A percentile compares a stretch with the other conserved stretches of the same genome.
Evolutionary conservation across 2,888 invertebrate genomes (phyloP).

Genomic region (Drosophila yooni): DNA sequence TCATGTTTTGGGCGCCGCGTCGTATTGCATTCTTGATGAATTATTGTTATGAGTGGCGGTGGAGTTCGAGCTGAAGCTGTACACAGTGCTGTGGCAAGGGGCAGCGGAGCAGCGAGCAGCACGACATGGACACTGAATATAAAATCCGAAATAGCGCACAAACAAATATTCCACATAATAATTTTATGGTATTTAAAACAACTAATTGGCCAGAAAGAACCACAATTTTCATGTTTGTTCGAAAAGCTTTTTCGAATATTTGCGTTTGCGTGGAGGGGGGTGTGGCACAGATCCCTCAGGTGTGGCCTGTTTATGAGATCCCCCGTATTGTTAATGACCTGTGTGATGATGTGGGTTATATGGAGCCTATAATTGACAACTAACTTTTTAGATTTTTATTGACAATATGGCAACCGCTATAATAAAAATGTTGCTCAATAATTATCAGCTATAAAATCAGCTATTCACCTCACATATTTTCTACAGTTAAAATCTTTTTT

Average conservation of each 20-base stretch:
- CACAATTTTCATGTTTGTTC: slow-evolving; percentile 23
- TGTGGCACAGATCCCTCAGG: slow-evolving; percentile 27
- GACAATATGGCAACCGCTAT: slow-evolving; percentile 3
- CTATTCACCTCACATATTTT: neutral
- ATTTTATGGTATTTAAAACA: slow-evolving; percentile 69
- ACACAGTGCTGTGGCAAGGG: neutral
- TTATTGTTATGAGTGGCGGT: slow-evolving; percentile 45
- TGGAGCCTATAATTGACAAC: slow-evolving; percentile 37
- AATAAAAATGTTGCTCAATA: slow-evolving; percentile 1
- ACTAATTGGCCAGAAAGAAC: slow-evolving; percentile 62
- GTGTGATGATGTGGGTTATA: slow-evolving; percentile 24
- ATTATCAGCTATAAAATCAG: slow-evolving; percentile 3
- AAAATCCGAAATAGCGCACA: slow-evolving; percentile 39
- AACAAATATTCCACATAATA: slow-evolving; percentile 48
- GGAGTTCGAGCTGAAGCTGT: neutral
- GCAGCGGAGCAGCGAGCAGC: slow-evolving; percentile 7
- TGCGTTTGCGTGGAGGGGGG: neutral
- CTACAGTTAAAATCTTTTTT: neutral
- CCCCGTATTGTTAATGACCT: slow-evolving; percentile 33
- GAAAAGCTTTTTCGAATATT: slow-evolving; percentile 34
- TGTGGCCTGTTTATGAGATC: slow-evolving; percentile 44
- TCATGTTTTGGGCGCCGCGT: slow-evolving; percentile 61
- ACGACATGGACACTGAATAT: slow-evolving; percentile 41
- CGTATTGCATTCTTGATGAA: slow-evolving; percentile 62
- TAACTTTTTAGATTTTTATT: slow-evolving; percentile 21